Conservation (phyloP, 2,888 invertebrate species). For the Morpho helenor region DNA sequence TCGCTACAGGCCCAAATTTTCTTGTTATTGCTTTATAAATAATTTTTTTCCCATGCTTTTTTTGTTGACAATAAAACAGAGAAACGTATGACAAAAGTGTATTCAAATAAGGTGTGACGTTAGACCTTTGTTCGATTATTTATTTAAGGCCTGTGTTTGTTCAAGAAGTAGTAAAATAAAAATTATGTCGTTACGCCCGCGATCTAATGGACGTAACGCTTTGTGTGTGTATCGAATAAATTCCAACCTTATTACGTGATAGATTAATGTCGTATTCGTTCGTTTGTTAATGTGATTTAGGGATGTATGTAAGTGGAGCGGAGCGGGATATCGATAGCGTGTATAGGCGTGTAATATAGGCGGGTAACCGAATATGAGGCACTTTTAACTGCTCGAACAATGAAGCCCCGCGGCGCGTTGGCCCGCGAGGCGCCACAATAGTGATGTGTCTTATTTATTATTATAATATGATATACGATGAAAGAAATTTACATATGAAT, state of each 20-base stretch:
- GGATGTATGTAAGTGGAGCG: conserved; percentile 35
- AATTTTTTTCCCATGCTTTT: conserved; percentile 34
- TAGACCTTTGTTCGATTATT: conserved; percentile 65
- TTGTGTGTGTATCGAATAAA: conserved; percentile 21
- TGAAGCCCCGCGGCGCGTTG: conserved; percentile 62
- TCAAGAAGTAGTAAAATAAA: conserved; percentile 69
- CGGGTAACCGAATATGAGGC: conserved; percentile 77
- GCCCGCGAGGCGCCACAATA: conserved; percentile 64
- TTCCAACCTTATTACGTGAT: conserved; percentile 22
- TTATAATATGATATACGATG: background rate
- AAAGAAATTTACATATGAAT: background rate
- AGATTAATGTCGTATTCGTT: conserved; percentile 30
- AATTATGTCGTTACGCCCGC: conserved; percentile 56
- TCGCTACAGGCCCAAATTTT: conserved; percentile 24
- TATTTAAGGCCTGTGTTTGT: conserved; percentile 61
- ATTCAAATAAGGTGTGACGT: conserved; percentile 70
- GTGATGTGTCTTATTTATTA: conserved; percentile 34
- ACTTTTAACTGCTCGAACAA: conserved; percentile 67
- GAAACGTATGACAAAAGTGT: conserved; percentile 53
- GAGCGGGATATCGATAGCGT: conserved; percentile 58
- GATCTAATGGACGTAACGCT: conserved; percentile 30
- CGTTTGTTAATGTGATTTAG: conserved; percentile 29
- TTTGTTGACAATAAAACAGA: conserved; percentile 28
- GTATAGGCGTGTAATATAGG: conserved; percentile 63
- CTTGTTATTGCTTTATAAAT: conserved; percentile 42